Base-by-base conservation (phyloP, 2,888 invertebrate species). In the Drosophila maculinotata region DNA sequence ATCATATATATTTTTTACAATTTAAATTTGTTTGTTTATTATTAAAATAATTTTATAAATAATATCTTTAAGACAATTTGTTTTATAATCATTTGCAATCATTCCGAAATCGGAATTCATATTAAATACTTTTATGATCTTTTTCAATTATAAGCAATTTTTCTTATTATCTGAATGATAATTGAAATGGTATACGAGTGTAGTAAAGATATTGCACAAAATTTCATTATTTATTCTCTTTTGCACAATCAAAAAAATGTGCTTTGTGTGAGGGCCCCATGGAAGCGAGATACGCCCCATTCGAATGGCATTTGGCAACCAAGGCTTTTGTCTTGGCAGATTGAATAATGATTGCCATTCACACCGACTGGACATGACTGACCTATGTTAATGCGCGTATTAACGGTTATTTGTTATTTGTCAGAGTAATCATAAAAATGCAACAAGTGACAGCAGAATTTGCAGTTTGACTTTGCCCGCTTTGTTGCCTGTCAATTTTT, bases 401-500 rank as follows among this genome's bases (percentile, higher is more conserved):
- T 76, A 73, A 75, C 78, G 77, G 78, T 77, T 79, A 79, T 79
- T 79, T 79, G 79, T 79, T 79, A 79, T 79, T 79, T 79, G 79
- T 79, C 79, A 76, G 67, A 71, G 57, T 59, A 74, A 69, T 69
- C 77, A 75, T 38, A 57, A 53, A 68, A 73, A 39, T 79, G 63
- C 77, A 79, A 38, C 66, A 69, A 72, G 54, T 75, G 79, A 79
- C 79, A 74, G 66, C 76, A 45, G 47, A 62, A 54, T 51, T 63
- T 54, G 68, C 59, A 53, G 56, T 44, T 35, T 8, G 23, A 42
- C 33, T 54, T 56, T 60, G 74, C 44, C 54, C 62, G 58, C 48
- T 45, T 62, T 68, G 76, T 79, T 65, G 69, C 58, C 69, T 79
- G 79, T 79, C 77, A 69, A 57, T 70, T 77, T 66, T 62, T 64